Evolutionary conservation across 1,140 invertebrate genomes (phyloP).

Genomic region (Papilio dardanus): DNA sequence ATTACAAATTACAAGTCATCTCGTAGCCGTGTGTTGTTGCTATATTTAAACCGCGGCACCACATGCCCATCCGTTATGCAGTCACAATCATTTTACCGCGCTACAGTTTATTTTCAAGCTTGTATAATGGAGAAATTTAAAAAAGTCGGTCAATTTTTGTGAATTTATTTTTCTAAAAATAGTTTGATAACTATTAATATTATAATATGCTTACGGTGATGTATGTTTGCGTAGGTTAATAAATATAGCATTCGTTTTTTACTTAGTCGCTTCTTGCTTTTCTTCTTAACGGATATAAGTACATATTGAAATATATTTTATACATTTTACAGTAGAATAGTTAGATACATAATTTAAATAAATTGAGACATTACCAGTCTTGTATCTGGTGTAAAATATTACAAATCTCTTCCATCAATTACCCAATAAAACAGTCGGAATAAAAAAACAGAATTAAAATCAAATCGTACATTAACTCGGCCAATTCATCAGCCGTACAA

Average conservation of each 20-base stretch:
- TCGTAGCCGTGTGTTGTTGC: conserved; percentile 18
- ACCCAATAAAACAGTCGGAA: conserved; percentile 12
- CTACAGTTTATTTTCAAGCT: background rate
- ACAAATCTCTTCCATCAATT: background rate
- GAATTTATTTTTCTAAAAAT: background rate
- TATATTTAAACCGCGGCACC: conserved; percentile 23
- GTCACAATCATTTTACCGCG: conserved; percentile 22
- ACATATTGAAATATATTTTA: no score
- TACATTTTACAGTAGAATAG: no score
- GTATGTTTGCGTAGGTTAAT: no score
- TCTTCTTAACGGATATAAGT: no score
- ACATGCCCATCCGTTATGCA: conserved; percentile 27
- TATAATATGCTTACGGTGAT: no score
- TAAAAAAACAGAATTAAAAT: conserved; percentile 31
- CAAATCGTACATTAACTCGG: conserved; percentile 27
- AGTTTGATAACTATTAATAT: no score
- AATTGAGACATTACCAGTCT: background rate
- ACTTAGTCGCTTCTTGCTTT: no score
- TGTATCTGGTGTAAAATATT: background rate
- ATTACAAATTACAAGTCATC: conserved; percentile 14
- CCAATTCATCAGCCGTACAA: conserved; percentile 35
- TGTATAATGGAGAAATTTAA: background rate
- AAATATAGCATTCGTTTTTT: no score
- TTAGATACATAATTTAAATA: background rate
- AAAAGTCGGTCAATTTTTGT: background rate